Percentiles rank a stretch among this genome's conserved stretches.
These are phyloP conservation scores for Axis porcinus DNA, from an alignment of 2,113 vertebrate genomes.

Conservation along the genomic window DNA sequence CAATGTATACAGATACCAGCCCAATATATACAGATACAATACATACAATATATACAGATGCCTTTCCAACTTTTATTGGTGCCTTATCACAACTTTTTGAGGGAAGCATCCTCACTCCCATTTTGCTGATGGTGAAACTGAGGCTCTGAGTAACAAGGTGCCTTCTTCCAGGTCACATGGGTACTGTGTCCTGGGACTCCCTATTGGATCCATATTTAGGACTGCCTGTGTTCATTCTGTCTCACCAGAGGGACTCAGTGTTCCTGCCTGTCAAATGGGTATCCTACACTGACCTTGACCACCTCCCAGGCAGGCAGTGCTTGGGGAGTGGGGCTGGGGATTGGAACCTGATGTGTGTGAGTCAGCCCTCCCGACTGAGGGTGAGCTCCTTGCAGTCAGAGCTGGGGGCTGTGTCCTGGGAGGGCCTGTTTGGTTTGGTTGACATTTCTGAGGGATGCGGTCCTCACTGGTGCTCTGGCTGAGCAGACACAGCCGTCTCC, in stretches of 20 bases:
- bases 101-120: not conserved
- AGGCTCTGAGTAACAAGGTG: not conserved
- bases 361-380: not conserved
- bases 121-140: not conserved
- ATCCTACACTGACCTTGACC: not conserved
- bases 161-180: not conserved
- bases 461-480: not conserved
- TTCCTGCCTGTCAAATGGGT: not conserved
- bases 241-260: not conserved
- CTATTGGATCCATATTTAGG: not conserved
- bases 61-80: not conserved
- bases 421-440: not conserved
- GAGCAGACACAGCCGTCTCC: not conserved
- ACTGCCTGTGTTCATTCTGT: not conserved
- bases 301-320: not conserved
- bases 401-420: not conserved
- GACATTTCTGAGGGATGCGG: not conserved
- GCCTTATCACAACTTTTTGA: not conserved
- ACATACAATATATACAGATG: not conserved
- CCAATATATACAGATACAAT: not conserved
- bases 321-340: not conserved
- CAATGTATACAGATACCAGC: not conserved
- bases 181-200: rapidly evolving
- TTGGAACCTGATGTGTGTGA: not conserved
- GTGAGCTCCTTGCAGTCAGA: not conserved